Percentiles rank a stretch among this genome's conserved stretches.
phyloP scores from a whole-genome alignment of 2,113 vertebrate genomes.

The Tachysurus fulvidraco region DNA sequence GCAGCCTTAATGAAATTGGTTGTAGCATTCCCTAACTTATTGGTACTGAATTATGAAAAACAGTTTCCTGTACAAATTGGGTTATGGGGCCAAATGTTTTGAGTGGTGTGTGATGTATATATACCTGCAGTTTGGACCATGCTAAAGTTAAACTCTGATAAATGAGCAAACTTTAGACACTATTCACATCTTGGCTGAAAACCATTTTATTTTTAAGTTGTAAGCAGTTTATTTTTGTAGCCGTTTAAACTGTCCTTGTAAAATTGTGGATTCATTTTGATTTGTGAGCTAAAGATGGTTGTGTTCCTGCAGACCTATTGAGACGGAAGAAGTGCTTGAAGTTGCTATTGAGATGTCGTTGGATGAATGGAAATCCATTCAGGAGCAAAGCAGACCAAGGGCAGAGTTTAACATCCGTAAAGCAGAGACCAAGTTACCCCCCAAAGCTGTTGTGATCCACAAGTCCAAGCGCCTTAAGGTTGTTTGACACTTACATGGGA shows the following conservation, averaged over 20 bases:
- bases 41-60: too few species aligned
- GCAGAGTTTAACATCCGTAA: conserved; percentile 92
- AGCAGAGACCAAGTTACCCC: conserved; percentile 82
- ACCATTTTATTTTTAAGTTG: neutral
- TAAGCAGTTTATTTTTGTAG: neutral
- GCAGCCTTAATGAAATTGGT: too few species aligned
- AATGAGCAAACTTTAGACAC: neutral
- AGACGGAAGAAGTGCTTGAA: conserved; percentile 77
- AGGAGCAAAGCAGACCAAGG: conserved; percentile 84
- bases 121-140: too few species aligned
- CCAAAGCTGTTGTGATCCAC: conserved; percentile 94
- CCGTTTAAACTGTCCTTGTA: neutral
- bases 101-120: too few species aligned
- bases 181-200: neutral
- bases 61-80: too few species aligned
- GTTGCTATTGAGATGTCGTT: conserved; percentile 89
- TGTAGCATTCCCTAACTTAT: too few species aligned
- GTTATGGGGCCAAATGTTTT: too few species aligned
- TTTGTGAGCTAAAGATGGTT: too few species aligned
- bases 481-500: conserved; percentile 53
- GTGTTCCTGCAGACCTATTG: conserved; percentile 49
- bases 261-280: too few species aligned
- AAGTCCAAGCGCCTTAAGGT: conserved; percentile 85
- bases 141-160: neutral
- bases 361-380: conserved; percentile 93